phyloP scores from a whole-genome alignment of 2,797 vertebrate species.

The Rhyacichthys aspro region DNA sequence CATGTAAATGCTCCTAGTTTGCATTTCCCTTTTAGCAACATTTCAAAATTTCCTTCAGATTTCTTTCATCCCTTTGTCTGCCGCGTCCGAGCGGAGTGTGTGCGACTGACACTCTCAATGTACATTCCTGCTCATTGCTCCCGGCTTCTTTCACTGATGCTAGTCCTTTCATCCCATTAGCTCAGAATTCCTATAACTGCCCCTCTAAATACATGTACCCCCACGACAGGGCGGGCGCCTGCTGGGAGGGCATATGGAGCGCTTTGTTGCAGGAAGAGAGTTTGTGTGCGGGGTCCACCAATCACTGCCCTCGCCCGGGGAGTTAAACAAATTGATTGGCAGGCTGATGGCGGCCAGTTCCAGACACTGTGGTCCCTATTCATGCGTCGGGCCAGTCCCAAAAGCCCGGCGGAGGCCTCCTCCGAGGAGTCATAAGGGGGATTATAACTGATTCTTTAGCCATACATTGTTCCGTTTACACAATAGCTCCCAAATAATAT shows the following conservation, averaged over 20 bases:
- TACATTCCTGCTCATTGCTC: conserved; percentile 73
- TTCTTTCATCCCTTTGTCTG: conserved; percentile 6
- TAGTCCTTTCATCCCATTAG: conserved; percentile 77
- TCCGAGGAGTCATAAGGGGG: conserved; percentile 15
- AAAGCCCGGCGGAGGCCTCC: conserved; percentile 23
- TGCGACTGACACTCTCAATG: conserved; percentile 63
- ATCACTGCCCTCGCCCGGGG: conserved; percentile 75
- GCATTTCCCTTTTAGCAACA: no score
- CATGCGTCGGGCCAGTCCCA: conserved; percentile 47
- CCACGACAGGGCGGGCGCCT: conserved; percentile 66
- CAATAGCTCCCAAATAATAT: conserved; percentile 4
- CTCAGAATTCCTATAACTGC: conserved; percentile 77
- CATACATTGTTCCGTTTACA: conserved; percentile 33
- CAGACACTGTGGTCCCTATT: conserved; percentile 66
- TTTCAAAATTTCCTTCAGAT: no score
- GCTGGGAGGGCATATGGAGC: conserved; percentile 81
- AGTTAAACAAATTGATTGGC: conserved; percentile 86
- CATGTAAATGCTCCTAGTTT: no score
- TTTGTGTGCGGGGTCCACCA: conserved; percentile 76
- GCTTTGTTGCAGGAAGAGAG: conserved; percentile 75
- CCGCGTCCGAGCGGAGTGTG: conserved; percentile 19
- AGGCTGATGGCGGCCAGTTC: conserved; percentile 70
- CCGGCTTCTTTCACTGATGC: conserved; percentile 71
- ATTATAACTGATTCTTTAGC: conserved; percentile 23
- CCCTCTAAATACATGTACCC: conserved; percentile 71